Evolutionary conservation across 2,113 vertebrate genomes (phyloP).

Genomic region (Taurulus bubalis): DNA sequence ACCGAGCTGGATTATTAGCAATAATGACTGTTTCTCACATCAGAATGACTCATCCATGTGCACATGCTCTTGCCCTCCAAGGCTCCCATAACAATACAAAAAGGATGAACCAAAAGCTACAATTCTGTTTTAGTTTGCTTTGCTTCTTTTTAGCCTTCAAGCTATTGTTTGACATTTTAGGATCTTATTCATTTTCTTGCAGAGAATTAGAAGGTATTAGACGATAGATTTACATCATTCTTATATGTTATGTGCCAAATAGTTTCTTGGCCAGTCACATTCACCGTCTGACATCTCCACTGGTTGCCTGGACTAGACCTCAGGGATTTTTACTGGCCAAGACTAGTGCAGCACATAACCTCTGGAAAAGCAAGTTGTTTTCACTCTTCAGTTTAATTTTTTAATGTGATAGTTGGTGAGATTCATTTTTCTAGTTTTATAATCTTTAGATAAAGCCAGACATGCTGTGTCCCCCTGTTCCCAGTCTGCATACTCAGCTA

Average conservation of each 20-base stretch:
- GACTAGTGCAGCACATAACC: background rate
- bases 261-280: background rate
- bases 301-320: background rate
- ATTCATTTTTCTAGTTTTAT: too few relatives aligned
- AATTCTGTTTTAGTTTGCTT: slow-evolving; percentile 30
- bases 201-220: background rate
- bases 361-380: background rate
- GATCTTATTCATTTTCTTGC: background rate
- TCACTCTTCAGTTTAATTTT: background rate
- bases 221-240: background rate
- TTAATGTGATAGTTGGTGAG: background rate
- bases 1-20: slow-evolving; percentile 41
- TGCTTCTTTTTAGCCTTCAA: background rate
- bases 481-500: background rate
- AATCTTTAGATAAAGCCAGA: background rate
- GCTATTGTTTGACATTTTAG: background rate
- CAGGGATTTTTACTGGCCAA: background rate
- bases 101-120: slow-evolving; percentile 2
- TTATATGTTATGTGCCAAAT: background rate
- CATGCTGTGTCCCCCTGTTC: background rate
- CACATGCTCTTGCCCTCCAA: background rate
- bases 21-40: slow-evolving; percentile 29
- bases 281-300: background rate
- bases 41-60: background rate
- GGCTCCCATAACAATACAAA: background rate